Base-by-base conservation (phyloP, 2,888 invertebrate genomes). In the Scrobipalpa costella region DNA sequence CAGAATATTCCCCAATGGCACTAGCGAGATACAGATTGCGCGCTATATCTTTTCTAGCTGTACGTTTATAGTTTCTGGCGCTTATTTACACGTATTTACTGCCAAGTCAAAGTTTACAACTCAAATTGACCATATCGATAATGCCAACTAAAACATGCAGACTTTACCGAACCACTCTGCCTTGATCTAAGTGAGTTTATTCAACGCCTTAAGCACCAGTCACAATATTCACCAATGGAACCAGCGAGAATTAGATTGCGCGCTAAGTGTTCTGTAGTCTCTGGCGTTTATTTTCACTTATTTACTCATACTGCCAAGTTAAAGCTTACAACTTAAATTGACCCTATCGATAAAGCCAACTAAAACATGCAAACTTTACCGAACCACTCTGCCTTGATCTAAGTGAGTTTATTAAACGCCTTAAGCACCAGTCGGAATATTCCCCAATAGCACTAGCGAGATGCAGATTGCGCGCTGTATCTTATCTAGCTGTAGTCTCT, bases 391-490 rank as follows among this genome's bases (percentile, higher is more conserved):
- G 15, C n/a, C 44, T 27, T 2, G 27, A 27, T 27, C 27, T 44
- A 52, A 27, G 52, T 52, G 27, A 52, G 27, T 52, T 19, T 52
- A 19, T 27, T 21, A 2, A 52, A 7, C 52, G 21, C 19, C 27
- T 52, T 52, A 52, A 38, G 34, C 52, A 60, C 47, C 59, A 67
- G 63, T 70, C 44, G 17, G 68, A 63, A 68, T 66, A 44, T 44
- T 44, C 44, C 40, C 44, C 44, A 44, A 44, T 15, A n/a, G 66
- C 69, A 67, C 67, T 66, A 65, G 57, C 63, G 66, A 15, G 44
- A 44, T 15, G 44, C 44, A 44, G 44, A 44, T 44, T 44, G 44
- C n/a, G 15, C 44, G 7, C n/a, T 44, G n/a, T 15, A 44, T 40
- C 40, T 40, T 40, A 11, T 44, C 44, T 44, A 44, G n/a, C 15